These are phyloP conservation scores for Bombus cullumanus DNA, from an alignment of 1,140 invertebrate species.

Conservation along the genomic window DNA sequence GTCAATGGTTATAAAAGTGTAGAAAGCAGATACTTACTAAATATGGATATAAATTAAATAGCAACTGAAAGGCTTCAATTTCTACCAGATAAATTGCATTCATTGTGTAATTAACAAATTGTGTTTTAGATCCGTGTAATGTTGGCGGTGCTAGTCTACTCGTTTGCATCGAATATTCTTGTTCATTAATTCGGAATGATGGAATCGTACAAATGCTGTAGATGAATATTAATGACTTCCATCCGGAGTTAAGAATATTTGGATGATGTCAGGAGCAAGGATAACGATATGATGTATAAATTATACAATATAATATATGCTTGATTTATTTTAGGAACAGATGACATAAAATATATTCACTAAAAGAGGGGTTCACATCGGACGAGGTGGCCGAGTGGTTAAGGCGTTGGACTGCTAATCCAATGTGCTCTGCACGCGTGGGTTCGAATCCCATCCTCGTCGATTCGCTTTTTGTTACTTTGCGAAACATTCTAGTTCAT, in stretches of 20 bases:
- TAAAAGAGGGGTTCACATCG: not conserved
- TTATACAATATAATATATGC: not conserved
- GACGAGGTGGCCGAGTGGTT: slow-evolving; percentile 95
- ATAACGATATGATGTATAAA: not conserved
- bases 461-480: slow-evolving; percentile 77
- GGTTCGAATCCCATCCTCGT: slow-evolving; percentile 95
- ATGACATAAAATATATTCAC: fast-evolving
- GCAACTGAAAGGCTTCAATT: not conserved
- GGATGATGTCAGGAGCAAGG: not conserved
- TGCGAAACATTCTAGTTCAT: not conserved
- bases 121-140: not conserved
- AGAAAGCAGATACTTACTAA: not conserved
- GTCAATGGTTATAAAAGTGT: not conserved
- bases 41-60: not conserved
- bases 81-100: not conserved
- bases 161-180: slow-evolving; percentile 40
- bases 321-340: too few species aligned
- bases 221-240: slow-evolving; percentile 14
- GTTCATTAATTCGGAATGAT: slow-evolving; percentile 42
- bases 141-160: not conserved
- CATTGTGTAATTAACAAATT: slow-evolving; percentile 11
- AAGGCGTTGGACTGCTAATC: slow-evolving; percentile 94
- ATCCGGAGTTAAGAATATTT: slow-evolving; percentile 49
- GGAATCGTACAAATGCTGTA: slow-evolving; percentile 11
- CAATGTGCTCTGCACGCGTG: slow-evolving; percentile 91